Evolutionary conservation across 1,140 invertebrate species (phyloP).

Genomic region (Polypedilum vanderplanki): DNA sequence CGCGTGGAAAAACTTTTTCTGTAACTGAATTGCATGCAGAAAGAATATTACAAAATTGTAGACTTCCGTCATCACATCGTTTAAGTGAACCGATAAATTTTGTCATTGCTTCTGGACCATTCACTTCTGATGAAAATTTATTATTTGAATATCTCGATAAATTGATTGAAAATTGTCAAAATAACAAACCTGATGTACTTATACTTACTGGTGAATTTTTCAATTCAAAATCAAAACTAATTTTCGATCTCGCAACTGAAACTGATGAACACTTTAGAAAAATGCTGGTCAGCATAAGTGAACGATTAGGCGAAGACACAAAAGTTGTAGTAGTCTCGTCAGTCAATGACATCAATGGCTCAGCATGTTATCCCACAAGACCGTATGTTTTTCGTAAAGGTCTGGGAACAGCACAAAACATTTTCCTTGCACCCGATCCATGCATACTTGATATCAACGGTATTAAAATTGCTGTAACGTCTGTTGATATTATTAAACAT

Average conservation of each 20-base stretch:
- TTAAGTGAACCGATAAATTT: constrained; percentile 55
- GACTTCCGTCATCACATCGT: constrained; percentile 35
- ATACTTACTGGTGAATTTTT: constrained; percentile 79
- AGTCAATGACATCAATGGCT: constrained; percentile 65
- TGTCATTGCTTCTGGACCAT: constrained; percentile 74
- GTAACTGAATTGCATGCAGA: constrained; percentile 57
- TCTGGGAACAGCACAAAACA: constrained; percentile 42
- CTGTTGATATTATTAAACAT: constrained; percentile 75
- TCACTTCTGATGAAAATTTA: constrained; percentile 66
- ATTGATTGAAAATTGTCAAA: constrained; percentile 58
- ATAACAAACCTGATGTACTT: constrained; percentile 68
- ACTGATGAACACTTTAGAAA: constrained; percentile 23
- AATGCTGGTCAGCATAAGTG: constrained; percentile 15
- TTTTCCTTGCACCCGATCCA: constrained; percentile 69
- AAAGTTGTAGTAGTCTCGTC: constrained; percentile 69
- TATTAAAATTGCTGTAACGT: constrained; percentile 67
- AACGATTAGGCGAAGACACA: constrained; percentile 52
- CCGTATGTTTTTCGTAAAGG: constrained; percentile 47
- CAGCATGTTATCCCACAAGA: constrained; percentile 74
- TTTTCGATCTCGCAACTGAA: neutral
- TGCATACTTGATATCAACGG: constrained; percentile 69
- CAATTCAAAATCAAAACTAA: constrained; percentile 45
- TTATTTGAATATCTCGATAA: constrained; percentile 74
- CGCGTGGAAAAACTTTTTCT: constrained; percentile 58
- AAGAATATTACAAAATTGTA: constrained; percentile 35